A percentile compares a stretch with the other conserved stretches of the same genome.
Evolutionary conservation across 2,888 invertebrate species (phyloP).

Genomic region (Synanthedon andrenaeformis): DNA sequence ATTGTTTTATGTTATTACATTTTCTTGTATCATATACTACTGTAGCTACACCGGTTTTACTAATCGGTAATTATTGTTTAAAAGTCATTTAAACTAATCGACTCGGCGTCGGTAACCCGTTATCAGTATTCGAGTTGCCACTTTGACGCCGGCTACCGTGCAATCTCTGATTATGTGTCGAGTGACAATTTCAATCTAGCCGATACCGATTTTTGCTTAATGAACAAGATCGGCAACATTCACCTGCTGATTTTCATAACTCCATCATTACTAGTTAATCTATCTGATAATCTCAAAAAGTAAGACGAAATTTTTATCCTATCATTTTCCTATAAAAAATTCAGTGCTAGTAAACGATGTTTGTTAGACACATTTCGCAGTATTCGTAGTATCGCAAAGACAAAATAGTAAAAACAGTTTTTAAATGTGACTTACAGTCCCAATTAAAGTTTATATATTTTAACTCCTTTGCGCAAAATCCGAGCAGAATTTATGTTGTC

Average conservation of each 20-base stretch:
- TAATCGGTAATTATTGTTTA: constrained; percentile 61
- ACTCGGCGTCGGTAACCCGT: constrained; percentile 18
- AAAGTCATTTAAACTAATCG: constrained; percentile 59
- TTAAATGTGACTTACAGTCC: neutral
- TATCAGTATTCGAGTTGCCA: constrained; percentile 13
- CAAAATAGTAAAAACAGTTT: neutral
- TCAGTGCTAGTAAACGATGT: neutral
- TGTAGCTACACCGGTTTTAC: constrained; percentile 38
- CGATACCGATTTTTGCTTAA: constrained; percentile 48
- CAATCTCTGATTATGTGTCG: constrained; percentile 33
- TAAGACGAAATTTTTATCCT: constrained; percentile 1
- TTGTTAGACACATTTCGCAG: neutral
- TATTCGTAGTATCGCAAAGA: neutral
- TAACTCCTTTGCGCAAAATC: neutral
- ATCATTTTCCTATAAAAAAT: neutral
- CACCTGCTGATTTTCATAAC: constrained; percentile 45
- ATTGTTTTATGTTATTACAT: constrained; percentile 10
- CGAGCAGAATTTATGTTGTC: constrained; percentile 16
- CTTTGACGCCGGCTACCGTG: constrained; percentile 31
- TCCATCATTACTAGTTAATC: constrained; percentile 31
- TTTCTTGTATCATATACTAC: constrained; percentile 19
- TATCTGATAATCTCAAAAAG: constrained; percentile 1
- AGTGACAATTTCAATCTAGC: constrained; percentile 45
- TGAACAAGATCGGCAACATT: constrained; percentile 51
- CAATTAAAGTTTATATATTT: neutral